Evolutionary conservation across 2,113 vertebrate species (phyloP), one percentile per base, ranked within the genome.

Genomic region (Xyliphius kryptos): DNA sequence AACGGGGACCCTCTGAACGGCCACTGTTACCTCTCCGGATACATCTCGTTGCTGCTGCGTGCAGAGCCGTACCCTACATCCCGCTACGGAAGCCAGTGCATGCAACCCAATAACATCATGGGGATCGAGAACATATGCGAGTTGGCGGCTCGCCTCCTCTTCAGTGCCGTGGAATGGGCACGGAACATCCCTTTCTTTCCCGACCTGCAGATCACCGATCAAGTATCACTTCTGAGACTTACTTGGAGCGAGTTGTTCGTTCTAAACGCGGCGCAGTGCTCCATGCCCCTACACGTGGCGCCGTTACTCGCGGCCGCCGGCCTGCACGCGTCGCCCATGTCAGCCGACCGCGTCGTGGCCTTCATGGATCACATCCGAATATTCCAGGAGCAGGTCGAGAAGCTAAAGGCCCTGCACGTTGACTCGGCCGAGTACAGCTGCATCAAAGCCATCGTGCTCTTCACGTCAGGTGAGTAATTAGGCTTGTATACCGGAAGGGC

Each of bases 321-420:
- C 84, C 92, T 97, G 79, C 95, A 98, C 83, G 95, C 95, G 61
- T 97, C 95, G 56, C 95, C 94, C 61, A 97, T 97, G 95, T 96
- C 95, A 41, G 95, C 95, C 63, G 95, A n/a, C n/a, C n/a, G n/a
- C n/a, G n/a, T n/a, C n/a, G n/a, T n/a, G n/a, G n/a, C n/a, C n/a
- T n/a, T n/a, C 89, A 98, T 98, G 95, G 95, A 98, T 89, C 95
- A 97, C 91, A 97, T 97, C 83, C 92, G 94, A 77, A 94, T 98
- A 89, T 97, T 98, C 88, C 95, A 97, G 85, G 95, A 98, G 80
- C 95, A 98, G 86, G 95, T 97, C 86, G 95, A 97, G 88, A 98
- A 97, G 86, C 94, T 98, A 80, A 97, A 97, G 89, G 94, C 93
- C n/a, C n/a, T n/a, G n/a, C n/a, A n/a, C n/a, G n/a, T n/a, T n/a